These are phyloP conservation scores for Amaurobius ferox DNA, from an alignment of 2,888 invertebrate genomes.

Conservation along the genomic window DNA sequence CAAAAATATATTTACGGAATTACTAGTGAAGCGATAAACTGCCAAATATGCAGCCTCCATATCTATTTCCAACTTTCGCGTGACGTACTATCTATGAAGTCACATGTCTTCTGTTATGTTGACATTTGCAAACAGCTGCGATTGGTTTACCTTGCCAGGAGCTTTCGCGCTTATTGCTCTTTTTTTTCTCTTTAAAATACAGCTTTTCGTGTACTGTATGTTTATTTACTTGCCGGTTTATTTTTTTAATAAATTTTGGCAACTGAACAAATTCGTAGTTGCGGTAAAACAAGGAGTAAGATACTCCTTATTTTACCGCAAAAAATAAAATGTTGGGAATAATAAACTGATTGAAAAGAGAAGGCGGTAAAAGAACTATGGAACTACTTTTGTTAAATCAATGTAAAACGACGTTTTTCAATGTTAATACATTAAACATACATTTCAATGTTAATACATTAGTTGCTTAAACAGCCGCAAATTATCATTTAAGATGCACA, in stretches of 20 bases:
- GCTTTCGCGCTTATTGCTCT: not conserved
- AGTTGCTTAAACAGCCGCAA: too few relatives aligned
- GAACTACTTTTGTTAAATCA: too few relatives aligned
- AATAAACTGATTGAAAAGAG: too few relatives aligned
- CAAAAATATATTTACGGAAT: too few relatives aligned
- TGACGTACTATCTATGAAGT: not conserved
- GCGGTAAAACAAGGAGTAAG: not conserved
- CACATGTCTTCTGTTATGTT: constrained; percentile 1
- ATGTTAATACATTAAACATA: too few relatives aligned
- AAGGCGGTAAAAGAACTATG: too few relatives aligned
- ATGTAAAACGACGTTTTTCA: too few relatives aligned
- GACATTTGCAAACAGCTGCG: constrained; percentile 1
- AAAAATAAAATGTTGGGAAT: too few relatives aligned
- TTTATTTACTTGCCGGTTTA: not conserved
- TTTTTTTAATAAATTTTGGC: not conserved
- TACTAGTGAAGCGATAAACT: not conserved
- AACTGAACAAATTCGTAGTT: not conserved
- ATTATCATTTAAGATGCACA: too few relatives aligned
- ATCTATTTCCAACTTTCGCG: not conserved
- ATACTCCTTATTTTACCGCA: too few relatives aligned
- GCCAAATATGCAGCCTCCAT: not conserved
- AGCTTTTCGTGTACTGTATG: not conserved
- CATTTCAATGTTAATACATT: too few relatives aligned
- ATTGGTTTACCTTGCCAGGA: not conserved
- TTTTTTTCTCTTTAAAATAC: not conserved